Conservation (phyloP, 2,113 vertebrate genomes). For the Erythrocebus patas region DNA sequence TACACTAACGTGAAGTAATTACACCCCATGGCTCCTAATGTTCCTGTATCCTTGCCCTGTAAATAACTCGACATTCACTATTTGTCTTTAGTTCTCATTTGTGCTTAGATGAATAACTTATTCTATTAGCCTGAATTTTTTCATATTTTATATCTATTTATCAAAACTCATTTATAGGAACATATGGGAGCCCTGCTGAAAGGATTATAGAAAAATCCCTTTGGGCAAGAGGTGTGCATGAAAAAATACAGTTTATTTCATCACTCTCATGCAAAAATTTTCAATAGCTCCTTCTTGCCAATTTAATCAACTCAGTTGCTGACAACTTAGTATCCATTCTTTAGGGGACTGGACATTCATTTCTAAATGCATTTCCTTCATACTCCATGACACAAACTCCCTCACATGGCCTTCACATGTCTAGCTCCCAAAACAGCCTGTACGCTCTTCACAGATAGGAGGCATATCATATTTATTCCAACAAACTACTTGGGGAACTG, state of each 20-base stretch:
- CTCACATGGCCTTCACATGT: background rate
- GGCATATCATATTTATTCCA: background rate
- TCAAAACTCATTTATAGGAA: background rate
- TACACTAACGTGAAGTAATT: background rate
- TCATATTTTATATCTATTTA: background rate
- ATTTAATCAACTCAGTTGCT: background rate
- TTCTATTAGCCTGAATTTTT: background rate
- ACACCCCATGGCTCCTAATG: background rate
- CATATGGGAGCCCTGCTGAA: background rate
- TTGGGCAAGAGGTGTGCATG: background rate
- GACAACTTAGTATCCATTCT: background rate
- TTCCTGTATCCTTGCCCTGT: background rate
- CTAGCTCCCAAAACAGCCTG: background rate
- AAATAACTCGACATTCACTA: background rate
- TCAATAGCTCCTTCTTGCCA: background rate
- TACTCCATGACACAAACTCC: background rate
- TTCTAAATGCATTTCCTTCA: background rate
- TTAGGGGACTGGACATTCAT: background rate
- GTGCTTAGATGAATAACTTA: background rate
- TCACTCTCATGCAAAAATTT: background rate
- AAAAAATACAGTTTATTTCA: background rate
- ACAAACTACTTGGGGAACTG: background rate
- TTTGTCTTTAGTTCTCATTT: background rate
- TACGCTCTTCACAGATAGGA: background rate
- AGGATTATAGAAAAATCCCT: background rate